Base-by-base conservation (phyloP, 2,888 invertebrate genomes). In the Pristionchus arcanus region DNA sequence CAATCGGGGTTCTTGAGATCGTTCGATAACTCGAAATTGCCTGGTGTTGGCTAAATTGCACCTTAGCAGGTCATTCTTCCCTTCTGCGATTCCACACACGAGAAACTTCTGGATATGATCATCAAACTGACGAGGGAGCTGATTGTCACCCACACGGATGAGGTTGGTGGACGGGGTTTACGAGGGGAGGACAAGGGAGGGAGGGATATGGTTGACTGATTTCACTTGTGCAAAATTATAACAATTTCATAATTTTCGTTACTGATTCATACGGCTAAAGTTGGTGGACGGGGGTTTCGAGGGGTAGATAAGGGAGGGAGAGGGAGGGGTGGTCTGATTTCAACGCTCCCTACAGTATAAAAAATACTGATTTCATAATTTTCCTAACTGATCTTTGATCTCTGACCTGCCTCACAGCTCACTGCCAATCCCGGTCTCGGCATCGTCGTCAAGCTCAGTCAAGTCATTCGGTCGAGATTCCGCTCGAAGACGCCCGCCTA, bases 361-460 rank as follows among this genome's bases (percentile, higher is more conserved):
- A 42, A 3, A 42, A 42, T 5, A 42, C 42, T 42, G 42, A 5
- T 9, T 42, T 9, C 42, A 9, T 42, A 42, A 9, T 42, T 42
- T 42, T 42, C 42, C 9, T 42, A 9, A 3, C 42, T 81, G 49
- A 53, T 81, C 25, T 25, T 81, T 25, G 11, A 37, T 77, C 42
- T 37, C n/a, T 55, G 15, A 55, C 9, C n/a, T 63, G 13, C 11
- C 37, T 53, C 25, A 0, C 87, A 87, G 87, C 37, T 68, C n/a
- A 28, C 87, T 13, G 87, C 87, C 53, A 74, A 74, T 53, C 87
- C 87, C 15, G 87, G 87, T 74, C 87, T 88, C 49, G 28, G 74
- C 42, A 74, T 88, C 31, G 87, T 88, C 34, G 63, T 88, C 87
- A 71, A 74, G 31, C 34, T 88, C 31, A 42, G 28, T 37, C 16